A percentile compares a stretch with the other conserved stretches of the same genome.
Evolutionary conservation across 2,888 invertebrate genomes (phyloP).

Genomic region (Agrenia bidenticulata): DNA sequence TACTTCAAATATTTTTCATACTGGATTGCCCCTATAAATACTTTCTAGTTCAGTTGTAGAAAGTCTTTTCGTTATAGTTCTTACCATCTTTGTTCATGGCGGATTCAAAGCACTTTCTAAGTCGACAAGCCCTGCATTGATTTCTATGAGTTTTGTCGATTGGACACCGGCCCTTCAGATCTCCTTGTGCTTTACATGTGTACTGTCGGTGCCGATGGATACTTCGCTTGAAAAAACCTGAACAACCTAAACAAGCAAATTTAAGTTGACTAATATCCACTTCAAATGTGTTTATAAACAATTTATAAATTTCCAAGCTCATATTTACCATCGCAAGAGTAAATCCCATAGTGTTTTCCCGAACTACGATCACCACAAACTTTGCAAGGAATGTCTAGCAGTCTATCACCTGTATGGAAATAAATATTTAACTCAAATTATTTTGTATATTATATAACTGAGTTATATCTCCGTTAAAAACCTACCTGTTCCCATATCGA

Average conservation of each 20-base stretch:
- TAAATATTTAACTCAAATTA: too few species aligned
- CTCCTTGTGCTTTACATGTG: slow-evolving; percentile 94
- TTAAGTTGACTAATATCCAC: too few species aligned
- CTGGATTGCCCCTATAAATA: too few species aligned
- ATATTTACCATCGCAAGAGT: slow-evolving; percentile 93
- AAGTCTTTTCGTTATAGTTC: too few species aligned
- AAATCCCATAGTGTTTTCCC: slow-evolving; percentile 99
- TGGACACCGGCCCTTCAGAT: slow-evolving; percentile 87
- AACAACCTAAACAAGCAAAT: slow-evolving; percentile 68
- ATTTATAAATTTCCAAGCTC: not conserved
- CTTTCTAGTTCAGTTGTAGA: too few species aligned
- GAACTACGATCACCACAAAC: slow-evolving; percentile 98
- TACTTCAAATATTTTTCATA: too few species aligned
- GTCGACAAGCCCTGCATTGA: slow-evolving; percentile 92
- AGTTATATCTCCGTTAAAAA: not conserved
- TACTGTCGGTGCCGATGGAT: slow-evolving; percentile 94
- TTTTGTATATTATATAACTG: not conserved
- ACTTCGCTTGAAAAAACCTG: slow-evolving; percentile 93
- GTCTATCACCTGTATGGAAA: slow-evolving; percentile 69
- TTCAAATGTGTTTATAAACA: slow-evolving; percentile 6
- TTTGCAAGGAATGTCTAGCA: slow-evolving; percentile 97
- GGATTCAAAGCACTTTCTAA: slow-evolving; percentile 92
- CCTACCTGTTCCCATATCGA: slow-evolving; percentile 16
- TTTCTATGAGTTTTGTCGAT: slow-evolving; percentile 96
- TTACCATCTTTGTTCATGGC: slow-evolving; percentile 98